Base-by-base conservation (phyloP, 2,113 vertebrate genomes). In the Rattus rattus region DNA sequence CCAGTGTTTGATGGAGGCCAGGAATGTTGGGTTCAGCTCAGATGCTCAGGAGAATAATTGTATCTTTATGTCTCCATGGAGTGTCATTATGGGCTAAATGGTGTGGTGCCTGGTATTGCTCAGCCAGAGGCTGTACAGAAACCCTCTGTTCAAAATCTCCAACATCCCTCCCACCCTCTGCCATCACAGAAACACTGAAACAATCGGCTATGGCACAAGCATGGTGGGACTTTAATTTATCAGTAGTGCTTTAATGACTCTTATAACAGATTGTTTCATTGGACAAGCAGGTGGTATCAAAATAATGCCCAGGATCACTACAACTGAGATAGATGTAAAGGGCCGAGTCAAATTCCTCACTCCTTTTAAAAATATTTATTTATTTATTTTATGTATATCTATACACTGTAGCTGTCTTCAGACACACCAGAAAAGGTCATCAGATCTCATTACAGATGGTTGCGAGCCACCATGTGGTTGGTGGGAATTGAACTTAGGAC, bases 1-100 rank as follows among this genome's bases (percentile, higher is more conserved):
- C 83, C 86, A 94, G 76, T 91, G 76, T 91, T 73, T 94, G 54
- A 85, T 91, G 39, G 91, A 97, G 88, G 90, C n/a, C 47, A 94
- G 76, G 77, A 94, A 96, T 96, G 81, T 83, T 9, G 14, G 54
- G 73, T 73, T 14, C 76, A 88, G 84, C 65, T 94, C 59, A 67
- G 88, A 95, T 24, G 20, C 67, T 61, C 20, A 76, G 70, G 85
- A 92, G 91, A 95, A 97, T 92, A 96, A 97, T 95, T 9, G 0
- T 7, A 3, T 90, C 79, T 94, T 91, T 96, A 86, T 95, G 76
- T 91, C 59, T 86, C 36, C 20, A 88, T 83, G 9, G n/a, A 69
- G n/a, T 81, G 85, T 76, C 81, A 17, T 85, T 73, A 85, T 17
- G 52, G 90, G 70, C 36, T 85, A 56, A 77, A 91, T 47, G 88